These are phyloP conservation scores for Salminus brasiliensis DNA, from an alignment of 2,113 vertebrate species.

Conservation along the genomic window DNA sequence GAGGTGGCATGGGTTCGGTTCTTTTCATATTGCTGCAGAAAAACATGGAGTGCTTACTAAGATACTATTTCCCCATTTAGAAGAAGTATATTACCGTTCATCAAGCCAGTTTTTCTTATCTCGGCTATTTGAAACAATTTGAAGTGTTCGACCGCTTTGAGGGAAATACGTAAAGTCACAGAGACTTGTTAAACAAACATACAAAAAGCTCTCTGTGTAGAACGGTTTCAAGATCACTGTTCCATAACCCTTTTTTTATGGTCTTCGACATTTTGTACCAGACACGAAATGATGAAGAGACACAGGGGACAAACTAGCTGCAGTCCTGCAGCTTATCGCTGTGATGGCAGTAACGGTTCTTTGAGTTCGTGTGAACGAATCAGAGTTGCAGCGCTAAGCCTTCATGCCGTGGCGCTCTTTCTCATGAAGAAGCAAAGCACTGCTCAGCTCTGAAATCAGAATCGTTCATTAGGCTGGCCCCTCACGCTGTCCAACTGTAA, in stretches of 20 bases:
- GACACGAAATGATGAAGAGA: neutral
- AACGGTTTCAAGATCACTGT: constrained; percentile 20
- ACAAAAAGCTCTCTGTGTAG: neutral
- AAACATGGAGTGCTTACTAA: neutral
- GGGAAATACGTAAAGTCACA: neutral
- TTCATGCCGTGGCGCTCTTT: too few relatives aligned
- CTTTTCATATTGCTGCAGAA: neutral
- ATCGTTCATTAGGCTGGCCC: neutral
- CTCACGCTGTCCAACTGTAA: neutral
- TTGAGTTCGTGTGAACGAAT: neutral
- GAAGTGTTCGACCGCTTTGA: neutral
- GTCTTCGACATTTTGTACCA: neutral
- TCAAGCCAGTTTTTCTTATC: neutral
- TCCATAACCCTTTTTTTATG: neutral
- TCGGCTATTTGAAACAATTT: neutral
- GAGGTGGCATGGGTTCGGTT: neutral
- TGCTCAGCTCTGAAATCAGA: too few relatives aligned
- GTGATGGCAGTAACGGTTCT: neutral
- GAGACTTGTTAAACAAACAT: neutral
- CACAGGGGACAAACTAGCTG: constrained; percentile 1
- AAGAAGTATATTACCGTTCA: neutral
- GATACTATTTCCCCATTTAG: neutral
- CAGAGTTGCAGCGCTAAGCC: neutral
- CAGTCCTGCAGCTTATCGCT: constrained; percentile 5
- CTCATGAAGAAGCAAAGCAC: too few relatives aligned